A percentile compares a stretch with the other conserved stretches of the same genome.
Conservation (phyloP, 2,888 invertebrate genomes). For the Seira musarum region DNA sequence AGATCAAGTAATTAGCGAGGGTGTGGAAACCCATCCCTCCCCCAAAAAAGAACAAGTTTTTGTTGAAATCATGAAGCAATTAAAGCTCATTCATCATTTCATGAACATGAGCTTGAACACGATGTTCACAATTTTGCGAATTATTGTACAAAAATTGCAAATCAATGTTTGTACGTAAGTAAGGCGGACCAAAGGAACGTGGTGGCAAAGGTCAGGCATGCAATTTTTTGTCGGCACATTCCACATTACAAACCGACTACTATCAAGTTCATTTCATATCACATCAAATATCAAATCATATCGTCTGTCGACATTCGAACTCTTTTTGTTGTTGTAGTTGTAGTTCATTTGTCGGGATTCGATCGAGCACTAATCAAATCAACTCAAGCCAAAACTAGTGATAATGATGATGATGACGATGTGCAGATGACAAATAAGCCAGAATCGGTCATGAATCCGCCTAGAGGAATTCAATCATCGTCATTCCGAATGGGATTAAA, state of each 20-base stretch:
- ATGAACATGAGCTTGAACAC: no score
- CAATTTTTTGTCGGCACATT: not conserved
- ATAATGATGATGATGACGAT: not conserved
- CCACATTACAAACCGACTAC: not conserved
- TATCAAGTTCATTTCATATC: no score
- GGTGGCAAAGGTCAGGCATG: not conserved
- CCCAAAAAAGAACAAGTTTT: no score
- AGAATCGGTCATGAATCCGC: not conserved
- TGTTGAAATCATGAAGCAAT: not conserved
- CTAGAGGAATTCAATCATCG: not conserved
- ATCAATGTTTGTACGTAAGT: not conserved
- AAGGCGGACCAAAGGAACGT: not conserved
- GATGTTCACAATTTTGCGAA: not conserved
- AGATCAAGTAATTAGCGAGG: not conserved
- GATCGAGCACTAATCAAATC: not conserved
- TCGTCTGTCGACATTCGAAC: not conserved
- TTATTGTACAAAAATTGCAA: not conserved
- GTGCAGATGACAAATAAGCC: not conserved
- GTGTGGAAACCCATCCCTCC: not conserved
- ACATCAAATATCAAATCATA: not conserved
- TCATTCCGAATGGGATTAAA: not conserved
- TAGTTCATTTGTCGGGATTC: not conserved
- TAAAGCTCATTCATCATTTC: not conserved
- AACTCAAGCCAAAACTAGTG: not conserved
- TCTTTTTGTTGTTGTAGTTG: not conserved